Evolutionary conservation across 2,113 vertebrate species (phyloP), one percentile per base, ranked within the genome.

Genomic region (Marmota flaviventris): DNA sequence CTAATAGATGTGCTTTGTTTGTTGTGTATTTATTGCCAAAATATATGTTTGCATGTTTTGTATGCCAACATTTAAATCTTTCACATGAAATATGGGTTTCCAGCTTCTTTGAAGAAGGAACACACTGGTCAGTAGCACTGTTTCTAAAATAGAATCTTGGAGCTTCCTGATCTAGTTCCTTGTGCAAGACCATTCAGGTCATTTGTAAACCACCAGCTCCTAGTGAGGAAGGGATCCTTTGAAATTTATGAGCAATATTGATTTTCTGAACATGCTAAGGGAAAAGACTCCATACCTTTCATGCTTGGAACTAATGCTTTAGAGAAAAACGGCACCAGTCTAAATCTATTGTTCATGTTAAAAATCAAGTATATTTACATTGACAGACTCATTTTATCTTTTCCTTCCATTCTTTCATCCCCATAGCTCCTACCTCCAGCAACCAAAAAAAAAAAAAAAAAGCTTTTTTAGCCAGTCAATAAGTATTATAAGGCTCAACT

Each of bases 191-290:
- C 20, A 6, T 77, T 69, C 32, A 27, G 10, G 29, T 9, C 11
- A 67, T n/a, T 85, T n/a, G 32, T 14, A 94, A 78, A n/a, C n/a
- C n/a, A 42, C 45, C 14, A 72, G 0, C 32, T 85, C 1, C 18
- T 48, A 24, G 48, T 51, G 5, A 45, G 0, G 8, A 42, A 16
- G 27, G 0, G 1, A 61, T 51, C 45, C 56, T 97, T 92, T 18
- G 53, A 89, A 89, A 92, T 83, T 89, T 95, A 89, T 95, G 12
- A 85, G 42, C 10, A 32, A 53, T 79, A 87, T 87, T 79, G n/a
- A 87, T 92, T 87, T 84, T 90, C 20, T 95, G 25, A 84, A 72
- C 1, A 63, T 61, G 48, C 85, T 75, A 84, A 92, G 32, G 42
- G 37, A 39, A 67, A 70, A 37, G 9, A 58, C 29, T 85, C 45